Base-by-base conservation (phyloP, 1,140 invertebrate genomes). In the Calycopis cecrops region DNA sequence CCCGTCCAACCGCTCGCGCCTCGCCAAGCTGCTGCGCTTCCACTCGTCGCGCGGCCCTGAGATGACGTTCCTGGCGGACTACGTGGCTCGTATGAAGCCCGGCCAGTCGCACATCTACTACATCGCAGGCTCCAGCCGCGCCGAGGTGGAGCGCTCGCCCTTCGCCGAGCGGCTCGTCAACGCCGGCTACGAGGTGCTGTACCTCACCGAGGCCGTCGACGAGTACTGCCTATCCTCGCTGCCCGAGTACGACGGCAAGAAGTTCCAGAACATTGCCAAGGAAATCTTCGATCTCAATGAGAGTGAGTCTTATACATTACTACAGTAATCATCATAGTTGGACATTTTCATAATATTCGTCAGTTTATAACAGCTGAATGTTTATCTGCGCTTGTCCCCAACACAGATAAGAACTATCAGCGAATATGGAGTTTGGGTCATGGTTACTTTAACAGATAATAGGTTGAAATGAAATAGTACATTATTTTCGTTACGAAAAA, bases 261-360 rank as follows among this genome's bases (percentile, higher is more conserved):
- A 99, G 85, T 99, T 99, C 94, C 98, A 99, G 88, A 99, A 99
- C 79, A 96, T 99, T 34, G 99, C 99, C 58, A 99, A 99, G 85
- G 99, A 99, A 89, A 98, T 98, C 1, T 93, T 99, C 69, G 92
- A 93, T 53, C 79, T 99, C 1, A 93, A 97, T 57, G 96, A 94
- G 60, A 78, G 83, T 84, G 56, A 80, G 81, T 66, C 16, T 17
- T 34, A 18, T 17, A 52, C 16, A 6, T 2, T 16, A 50, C 16
- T 35, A n/a, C n/a, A 14, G 7, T 49, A 21, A 12, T 34, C 1
- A 21, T 11, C 18, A 48, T 9, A 21, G 18, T 11, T 17, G 9
- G n/a, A 28, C 17, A 3, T n/a, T 48, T 35, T 35, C 34, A 40
- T 12, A 12, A 37, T 42, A 8, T 10, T 0, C 14, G 17, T 42